These are phyloP conservation scores for Oxyruncus cristatus DNA, from an alignment of 2,113 vertebrate species.

Conservation along the genomic window DNA sequence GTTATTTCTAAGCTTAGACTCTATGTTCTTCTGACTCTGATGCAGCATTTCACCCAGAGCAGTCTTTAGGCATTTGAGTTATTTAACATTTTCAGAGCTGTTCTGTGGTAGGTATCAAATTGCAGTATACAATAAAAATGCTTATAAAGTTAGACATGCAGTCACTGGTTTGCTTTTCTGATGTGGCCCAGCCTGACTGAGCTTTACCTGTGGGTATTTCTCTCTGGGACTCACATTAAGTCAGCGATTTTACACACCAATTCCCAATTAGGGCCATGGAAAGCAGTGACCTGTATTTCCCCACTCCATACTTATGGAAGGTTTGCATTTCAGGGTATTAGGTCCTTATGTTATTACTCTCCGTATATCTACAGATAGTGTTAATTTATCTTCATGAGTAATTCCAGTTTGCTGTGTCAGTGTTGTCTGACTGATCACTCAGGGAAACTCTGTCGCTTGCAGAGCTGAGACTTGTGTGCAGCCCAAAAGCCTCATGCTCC, in stretches of 20 bases:
- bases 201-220: conserved; percentile 17
- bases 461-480: background rate
- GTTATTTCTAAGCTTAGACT: background rate
- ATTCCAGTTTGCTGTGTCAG: fast-evolving
- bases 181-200: background rate
- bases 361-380: background rate
- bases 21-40: background rate
- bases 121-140: background rate
- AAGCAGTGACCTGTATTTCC: conserved; percentile 32
- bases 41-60: background rate
- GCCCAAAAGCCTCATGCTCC: fast-evolving
- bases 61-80: background rate
- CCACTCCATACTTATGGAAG: background rate
- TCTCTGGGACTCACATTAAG: background rate
- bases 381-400: background rate
- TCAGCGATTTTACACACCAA: background rate
- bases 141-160: background rate
- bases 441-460: background rate
- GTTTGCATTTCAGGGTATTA: background rate
- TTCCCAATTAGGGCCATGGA: background rate
- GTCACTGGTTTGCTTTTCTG: background rate
- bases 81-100: background rate
- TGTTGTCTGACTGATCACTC: fast-evolving
- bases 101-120: background rate
- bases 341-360: background rate